phyloP scores from a whole-genome alignment of 2,888 invertebrate genomes.

The Taenaris catops region DNA sequence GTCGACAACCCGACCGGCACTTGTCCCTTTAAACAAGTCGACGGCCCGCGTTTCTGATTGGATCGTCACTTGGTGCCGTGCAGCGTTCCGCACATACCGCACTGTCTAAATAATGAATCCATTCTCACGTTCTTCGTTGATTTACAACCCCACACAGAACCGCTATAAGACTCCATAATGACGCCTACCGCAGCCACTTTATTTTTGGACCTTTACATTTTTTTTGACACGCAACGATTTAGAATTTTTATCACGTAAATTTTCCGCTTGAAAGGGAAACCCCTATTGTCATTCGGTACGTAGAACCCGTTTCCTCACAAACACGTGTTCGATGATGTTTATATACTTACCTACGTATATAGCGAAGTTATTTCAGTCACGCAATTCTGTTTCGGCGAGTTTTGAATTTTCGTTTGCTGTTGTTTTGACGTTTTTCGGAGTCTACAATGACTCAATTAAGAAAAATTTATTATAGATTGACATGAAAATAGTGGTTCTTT shows the following conservation, averaged over 20 bases:
- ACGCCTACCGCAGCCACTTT: constrained; percentile 74
- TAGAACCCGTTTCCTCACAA: constrained; percentile 65
- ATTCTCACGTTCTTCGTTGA: constrained; percentile 68
- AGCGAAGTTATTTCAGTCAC: constrained; percentile 67
- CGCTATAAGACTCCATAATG: constrained; percentile 66
- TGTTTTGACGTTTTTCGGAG: constrained; percentile 35
- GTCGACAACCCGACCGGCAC: no score
- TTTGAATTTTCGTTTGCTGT: constrained; percentile 51
- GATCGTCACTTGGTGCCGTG: constrained; percentile 23
- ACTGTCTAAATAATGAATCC: constrained; percentile 66
- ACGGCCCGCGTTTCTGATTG: no score
- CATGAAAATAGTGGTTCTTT: constrained; percentile 41
- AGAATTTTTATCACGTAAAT: constrained; percentile 78
- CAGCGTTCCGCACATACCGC: constrained; percentile 29
- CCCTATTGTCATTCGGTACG: constrained; percentile 70
- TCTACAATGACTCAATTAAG: constrained; percentile 50
- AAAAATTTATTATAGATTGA: constrained; percentile 45
- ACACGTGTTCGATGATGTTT: constrained; percentile 65
- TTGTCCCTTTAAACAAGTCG: no score
- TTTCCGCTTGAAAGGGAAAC: constrained; percentile 77
- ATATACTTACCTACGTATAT: constrained; percentile 49
- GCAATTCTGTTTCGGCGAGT: constrained; percentile 58
- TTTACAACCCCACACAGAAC: constrained; percentile 61
- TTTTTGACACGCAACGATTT: constrained; percentile 74
- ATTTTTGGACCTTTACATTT: constrained; percentile 67